Evolutionary conservation across 2,113 vertebrate species (phyloP), one percentile per base, ranked within the genome.

Genomic region (Triplophysa tibetana): DNA sequence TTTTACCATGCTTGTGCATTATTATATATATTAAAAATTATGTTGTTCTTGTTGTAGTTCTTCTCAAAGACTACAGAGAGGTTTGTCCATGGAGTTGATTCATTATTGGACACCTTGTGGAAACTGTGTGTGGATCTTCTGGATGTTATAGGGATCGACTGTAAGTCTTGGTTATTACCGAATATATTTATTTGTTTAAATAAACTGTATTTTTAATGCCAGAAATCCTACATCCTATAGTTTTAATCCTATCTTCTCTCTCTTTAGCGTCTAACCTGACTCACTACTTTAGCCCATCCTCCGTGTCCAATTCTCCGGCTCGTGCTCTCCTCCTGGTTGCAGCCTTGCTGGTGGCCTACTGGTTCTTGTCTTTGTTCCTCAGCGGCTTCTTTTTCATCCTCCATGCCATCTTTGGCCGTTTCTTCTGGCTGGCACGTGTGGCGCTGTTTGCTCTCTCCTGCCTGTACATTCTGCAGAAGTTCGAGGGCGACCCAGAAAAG

Each of bases 391-490:
- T 97, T 83, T 94, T 95, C 85, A 45, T 96, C 65, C 93, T 99
- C 84, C 97, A 98, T 17, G 70, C 92, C 50, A 60, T 96, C 12
- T 97, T 96, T 0, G 98, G 98, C 19, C 95, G 96, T 17, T 98
- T 95, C 88, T 98, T 98, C 93, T 99, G 98, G 97, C 82, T 95
- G 0, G 95, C 92, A 0, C 92, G 98, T 0, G 94, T 98, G 0
- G 58, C 88, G 1, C 94, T 99, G 14, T 97, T 98, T 41, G 95
- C 96, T 8, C 93, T 98, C 29, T 96, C 97, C 0, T 99, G 97
- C 11, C 90, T 99, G 1, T 99, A 99, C 88, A 95, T 98, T 88
- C 93, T 99, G 81, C 97, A 98, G 92, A 98, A 98, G 86, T 94
- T 97, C 0, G 96, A 98, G 91, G 96, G 96, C 0, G 96, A 98